These are phyloP conservation scores for Hoplostethus mediterraneus DNA, from an alignment of 2,797 vertebrate species.

Conservation along the genomic window DNA sequence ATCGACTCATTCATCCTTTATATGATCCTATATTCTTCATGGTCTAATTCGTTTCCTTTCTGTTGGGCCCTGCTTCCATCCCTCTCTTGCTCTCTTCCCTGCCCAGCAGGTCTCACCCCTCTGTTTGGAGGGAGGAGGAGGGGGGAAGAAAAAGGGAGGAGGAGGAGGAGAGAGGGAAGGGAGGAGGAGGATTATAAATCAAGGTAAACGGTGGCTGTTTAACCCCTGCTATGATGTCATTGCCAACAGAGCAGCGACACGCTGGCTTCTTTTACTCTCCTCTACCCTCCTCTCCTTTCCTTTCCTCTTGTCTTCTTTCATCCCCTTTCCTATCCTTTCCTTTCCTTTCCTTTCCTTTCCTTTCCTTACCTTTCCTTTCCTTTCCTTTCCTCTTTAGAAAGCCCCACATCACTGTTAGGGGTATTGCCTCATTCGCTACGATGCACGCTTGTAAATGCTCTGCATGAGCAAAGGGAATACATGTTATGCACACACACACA, in stretches of 20 bases:
- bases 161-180: slow-evolving; percentile 33
- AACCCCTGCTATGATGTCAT: slow-evolving; percentile 84
- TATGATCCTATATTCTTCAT: slow-evolving; percentile 51
- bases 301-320: slow-evolving; percentile 11
- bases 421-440: slow-evolving; percentile 19
- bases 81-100: slow-evolving; percentile 26
- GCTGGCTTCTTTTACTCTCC: slow-evolving; percentile 70
- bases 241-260: slow-evolving; percentile 79
- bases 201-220: slow-evolving; percentile 85
- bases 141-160: slow-evolving; percentile 8
- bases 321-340: not conserved
- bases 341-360: not conserved
- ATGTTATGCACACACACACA: slow-evolving; percentile 45
- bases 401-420: not conserved
- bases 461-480: not conserved
- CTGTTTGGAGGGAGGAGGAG: slow-evolving; percentile 23
- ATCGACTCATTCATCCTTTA: slow-evolving; percentile 25
- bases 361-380: slow-evolving; percentile 18
- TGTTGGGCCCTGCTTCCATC: slow-evolving; percentile 39
- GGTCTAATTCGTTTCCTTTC: slow-evolving; percentile 60
- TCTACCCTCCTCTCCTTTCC: slow-evolving; percentile 22
- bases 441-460: slow-evolving; percentile 6
- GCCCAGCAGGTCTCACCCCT: slow-evolving; percentile 46
- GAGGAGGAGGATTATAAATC: slow-evolving; percentile 80
- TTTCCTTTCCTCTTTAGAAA: not conserved